Percentiles rank a stretch among this genome's conserved stretches.
Evolutionary conservation across 1,140 invertebrate genomes (phyloP).

Genomic region (Euwallacea similis): DNA sequence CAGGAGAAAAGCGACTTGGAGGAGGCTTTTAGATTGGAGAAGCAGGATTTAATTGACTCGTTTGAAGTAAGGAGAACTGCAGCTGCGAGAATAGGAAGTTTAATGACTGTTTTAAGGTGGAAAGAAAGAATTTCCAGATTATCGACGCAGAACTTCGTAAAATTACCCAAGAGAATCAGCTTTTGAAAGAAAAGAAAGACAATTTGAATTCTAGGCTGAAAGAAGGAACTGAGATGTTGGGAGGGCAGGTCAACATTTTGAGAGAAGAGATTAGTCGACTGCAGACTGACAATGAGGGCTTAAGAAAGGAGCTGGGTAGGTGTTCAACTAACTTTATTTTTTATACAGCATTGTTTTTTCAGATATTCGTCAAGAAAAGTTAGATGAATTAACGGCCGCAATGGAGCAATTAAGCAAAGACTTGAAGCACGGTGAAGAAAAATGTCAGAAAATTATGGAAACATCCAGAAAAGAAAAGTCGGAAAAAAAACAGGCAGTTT

Average conservation of each 20-base stretch:
- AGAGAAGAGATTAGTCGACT: conserved; percentile 9
- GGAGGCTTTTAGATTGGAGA: conserved; percentile 7
- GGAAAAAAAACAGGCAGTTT: conserved; percentile 6
- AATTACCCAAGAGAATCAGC: conserved; percentile 31
- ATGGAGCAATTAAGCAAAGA: conserved; percentile 10
- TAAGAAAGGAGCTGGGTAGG: conserved; percentile 16
- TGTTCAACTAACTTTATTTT: not conserved
- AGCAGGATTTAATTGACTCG: conserved; percentile 12
- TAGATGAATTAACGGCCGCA: conserved; percentile 9
- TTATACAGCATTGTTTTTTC: conserved; percentile 9
- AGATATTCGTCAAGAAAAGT: conserved; percentile 20
- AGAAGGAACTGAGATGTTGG: conserved; percentile 13
- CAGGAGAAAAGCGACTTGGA: conserved; percentile 20
- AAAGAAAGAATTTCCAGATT: conserved; percentile 20
- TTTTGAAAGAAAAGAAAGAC: conserved; percentile 33
- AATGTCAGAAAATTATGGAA: conserved; percentile 7
- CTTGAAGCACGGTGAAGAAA: conserved; percentile 16
- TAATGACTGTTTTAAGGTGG: conserved; percentile 11
- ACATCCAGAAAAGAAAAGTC: conserved; percentile 8
- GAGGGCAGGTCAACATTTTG: conserved; percentile 6
- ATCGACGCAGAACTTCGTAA: conserved; percentile 18
- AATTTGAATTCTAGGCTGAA: conserved; percentile 20
- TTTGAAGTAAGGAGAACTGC: conserved; percentile 21
- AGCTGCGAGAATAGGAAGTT: not conserved
- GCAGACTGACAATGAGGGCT: conserved; percentile 9